Conservation (phyloP, 2,113 vertebrate genomes). For the Lampris megalopsis region DNA sequence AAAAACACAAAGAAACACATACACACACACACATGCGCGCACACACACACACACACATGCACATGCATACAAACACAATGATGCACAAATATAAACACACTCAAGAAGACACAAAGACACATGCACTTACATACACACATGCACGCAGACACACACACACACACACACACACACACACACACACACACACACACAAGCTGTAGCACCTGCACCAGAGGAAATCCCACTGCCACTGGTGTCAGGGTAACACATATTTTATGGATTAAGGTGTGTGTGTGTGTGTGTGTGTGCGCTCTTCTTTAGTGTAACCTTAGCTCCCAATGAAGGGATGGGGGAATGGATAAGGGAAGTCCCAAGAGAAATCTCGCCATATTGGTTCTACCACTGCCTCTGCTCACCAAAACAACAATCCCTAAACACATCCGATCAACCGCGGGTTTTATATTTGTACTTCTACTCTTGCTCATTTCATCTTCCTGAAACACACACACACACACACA, state of each 20-base stretch:
- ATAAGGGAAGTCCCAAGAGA: conserved; percentile 51
- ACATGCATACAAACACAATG: background rate
- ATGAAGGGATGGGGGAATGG: conserved; percentile 39
- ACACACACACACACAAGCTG: conserved; percentile 23
- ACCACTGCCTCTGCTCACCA: conserved; percentile 42
- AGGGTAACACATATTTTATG: conserved; percentile 49
- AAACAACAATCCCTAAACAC: conserved; percentile 50
- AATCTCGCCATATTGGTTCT: conserved; percentile 45
- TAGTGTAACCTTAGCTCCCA: conserved; percentile 43
- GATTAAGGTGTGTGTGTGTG: conserved; percentile 41
- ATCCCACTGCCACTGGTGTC: conserved; percentile 34
- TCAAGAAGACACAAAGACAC: conserved; percentile 2
- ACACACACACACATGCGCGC: background rate
- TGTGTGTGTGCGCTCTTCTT: conserved; percentile 34
- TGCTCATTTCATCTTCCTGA: conserved; percentile 34
- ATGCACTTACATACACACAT: background rate
- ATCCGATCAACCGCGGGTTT: conserved; percentile 55
- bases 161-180: conserved; percentile 24
- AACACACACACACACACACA: conserved; percentile 15
- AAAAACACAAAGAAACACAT: too few relatives aligned
- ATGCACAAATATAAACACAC: conserved; percentile 12
- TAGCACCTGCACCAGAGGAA: conserved; percentile 48
- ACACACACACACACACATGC: conserved; percentile 2
- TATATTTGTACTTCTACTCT: background rate
- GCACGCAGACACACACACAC: conserved; percentile 1